A percentile compares a stretch with the other conserved stretches of the same genome.
These are phyloP conservation scores for Chouioia cunea DNA, from an alignment of 2,888 invertebrate species.

Conservation along the genomic window DNA sequence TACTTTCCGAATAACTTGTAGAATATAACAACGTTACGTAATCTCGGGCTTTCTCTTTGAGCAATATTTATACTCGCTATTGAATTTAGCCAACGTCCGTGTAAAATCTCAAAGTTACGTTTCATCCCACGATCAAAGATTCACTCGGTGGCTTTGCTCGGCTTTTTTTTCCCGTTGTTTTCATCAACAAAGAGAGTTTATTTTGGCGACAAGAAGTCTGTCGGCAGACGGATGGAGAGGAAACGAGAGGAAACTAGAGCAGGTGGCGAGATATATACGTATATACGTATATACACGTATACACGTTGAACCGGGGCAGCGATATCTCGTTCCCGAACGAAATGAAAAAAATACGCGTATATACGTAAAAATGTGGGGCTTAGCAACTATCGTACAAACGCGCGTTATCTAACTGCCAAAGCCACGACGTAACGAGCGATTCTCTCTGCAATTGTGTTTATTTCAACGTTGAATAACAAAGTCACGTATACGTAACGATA, in stretches of 20 bases:
- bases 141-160: too few species aligned
- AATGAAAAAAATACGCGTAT: constrained; percentile 1
- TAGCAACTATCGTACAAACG: constrained; percentile 7
- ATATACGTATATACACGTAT: too few species aligned
- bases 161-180: background rate
- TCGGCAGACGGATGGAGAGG: constrained; percentile 35
- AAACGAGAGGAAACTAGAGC: constrained; percentile 56
- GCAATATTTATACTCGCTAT: too few species aligned
- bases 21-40: too few species aligned
- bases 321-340: constrained; percentile 7
- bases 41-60: too few species aligned
- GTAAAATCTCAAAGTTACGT: too few species aligned
- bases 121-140: too few species aligned
- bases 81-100: too few species aligned
- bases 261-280: constrained; percentile 57
- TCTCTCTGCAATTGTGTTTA: background rate
- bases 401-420: constrained; percentile 17
- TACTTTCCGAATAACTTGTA: too few species aligned
- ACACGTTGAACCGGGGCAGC: too few species aligned
- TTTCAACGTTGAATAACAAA: constrained; percentile 5
- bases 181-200: constrained; percentile 14
- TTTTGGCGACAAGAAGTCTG: constrained; percentile 37
- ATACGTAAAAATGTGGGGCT: constrained; percentile 24
- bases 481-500: too few species aligned
- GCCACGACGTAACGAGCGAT: background rate